Evolutionary conservation across 2,888 invertebrate species (phyloP), one percentile per base, ranked within the genome.

Genomic region (Lasioglossum villosulum): DNA sequence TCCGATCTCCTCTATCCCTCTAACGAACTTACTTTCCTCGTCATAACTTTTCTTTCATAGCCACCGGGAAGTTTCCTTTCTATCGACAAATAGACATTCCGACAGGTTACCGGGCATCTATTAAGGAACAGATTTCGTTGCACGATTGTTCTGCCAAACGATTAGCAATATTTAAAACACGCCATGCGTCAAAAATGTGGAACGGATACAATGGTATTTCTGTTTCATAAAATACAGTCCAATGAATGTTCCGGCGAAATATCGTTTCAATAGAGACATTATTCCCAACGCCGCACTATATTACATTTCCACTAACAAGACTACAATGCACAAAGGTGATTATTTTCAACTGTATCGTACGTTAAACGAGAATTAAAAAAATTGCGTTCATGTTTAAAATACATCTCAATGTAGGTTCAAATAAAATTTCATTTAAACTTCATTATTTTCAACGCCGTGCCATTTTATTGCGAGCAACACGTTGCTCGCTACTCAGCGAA

Each of bases 11-110:
- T 27, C 56, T 59, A n/a, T 34, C 34, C 30, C 34, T 10, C 34
- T 66, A 66, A 66, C 66, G 66, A 66, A 59, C 59, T 59, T 59
- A 66, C 66, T 66, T 37, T 66, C 6, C 34, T 66, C 66, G 34
- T 66, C 66, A 34, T 66, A 59, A 66, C 66, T 66, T 66, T 37
- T 34, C 66, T 34, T 34, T 8, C 66, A 30, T 30, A 16, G 66
- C 30, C 19, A 34, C 34, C 23, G 66, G 10, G 34, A 19, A 66
- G 19, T 34, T 66, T 23, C 34, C 66, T 34, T 66, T 37, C 34
- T 0, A 34, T 8, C 19, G 10, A 19, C 30, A 66, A 66, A 66
- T 66, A 34, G 34, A 66, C 66, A 66, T 34, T 19, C 66, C 66
- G 66, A 34, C 34, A 37, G 23, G 66, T 23, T 34, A 66, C 34